Percentiles rank a stretch among this genome's conserved stretches.
Evolutionary conservation across 1,140 invertebrate genomes (phyloP).

Genomic region (Hyles euphorbiae): DNA sequence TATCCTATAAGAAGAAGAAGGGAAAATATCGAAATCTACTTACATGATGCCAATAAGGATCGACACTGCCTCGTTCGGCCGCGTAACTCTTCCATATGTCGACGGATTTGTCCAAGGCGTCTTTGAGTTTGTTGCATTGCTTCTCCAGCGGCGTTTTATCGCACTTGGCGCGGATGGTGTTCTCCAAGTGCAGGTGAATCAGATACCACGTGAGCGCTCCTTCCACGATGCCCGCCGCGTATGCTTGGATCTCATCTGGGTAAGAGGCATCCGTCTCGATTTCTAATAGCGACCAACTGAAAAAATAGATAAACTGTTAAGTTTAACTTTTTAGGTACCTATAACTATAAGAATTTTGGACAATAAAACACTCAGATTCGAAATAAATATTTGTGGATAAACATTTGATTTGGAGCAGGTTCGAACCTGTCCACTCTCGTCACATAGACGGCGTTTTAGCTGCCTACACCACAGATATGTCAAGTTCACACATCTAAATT

Average conservation of each 20-base stretch:
- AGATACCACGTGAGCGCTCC: conserved; percentile 88
- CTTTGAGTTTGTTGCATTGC: conserved; percentile 80
- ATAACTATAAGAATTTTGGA: background rate
- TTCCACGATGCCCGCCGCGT: conserved; percentile 92
- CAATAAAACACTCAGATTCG: background rate
- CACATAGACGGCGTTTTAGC: no score
- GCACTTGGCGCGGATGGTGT: conserved; percentile 85
- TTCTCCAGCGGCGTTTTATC: conserved; percentile 78
- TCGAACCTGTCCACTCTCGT: no score
- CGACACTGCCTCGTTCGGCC: conserved; percentile 59
- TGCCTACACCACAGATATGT: no score
- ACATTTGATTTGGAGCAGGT: no score
- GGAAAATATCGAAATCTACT: conserved; percentile 21
- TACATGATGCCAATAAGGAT: conserved; percentile 90
- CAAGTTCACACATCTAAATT: no score
- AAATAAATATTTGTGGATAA: no score
- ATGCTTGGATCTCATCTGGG: conserved; percentile 88
- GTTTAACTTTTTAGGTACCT: background rate
- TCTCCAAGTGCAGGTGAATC: conserved; percentile 87
- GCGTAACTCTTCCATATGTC: conserved; percentile 78
- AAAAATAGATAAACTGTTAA: background rate
- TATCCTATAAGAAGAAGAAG: background rate
- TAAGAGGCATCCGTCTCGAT: conserved; percentile 84
- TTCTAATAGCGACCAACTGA: conserved; percentile 87
- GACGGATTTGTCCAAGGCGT: conserved; percentile 80